A percentile compares a stretch with the other conserved stretches of the same genome.
Evolutionary conservation across 2,888 invertebrate genomes (phyloP).

Genomic region (Buathra laborator): DNA sequence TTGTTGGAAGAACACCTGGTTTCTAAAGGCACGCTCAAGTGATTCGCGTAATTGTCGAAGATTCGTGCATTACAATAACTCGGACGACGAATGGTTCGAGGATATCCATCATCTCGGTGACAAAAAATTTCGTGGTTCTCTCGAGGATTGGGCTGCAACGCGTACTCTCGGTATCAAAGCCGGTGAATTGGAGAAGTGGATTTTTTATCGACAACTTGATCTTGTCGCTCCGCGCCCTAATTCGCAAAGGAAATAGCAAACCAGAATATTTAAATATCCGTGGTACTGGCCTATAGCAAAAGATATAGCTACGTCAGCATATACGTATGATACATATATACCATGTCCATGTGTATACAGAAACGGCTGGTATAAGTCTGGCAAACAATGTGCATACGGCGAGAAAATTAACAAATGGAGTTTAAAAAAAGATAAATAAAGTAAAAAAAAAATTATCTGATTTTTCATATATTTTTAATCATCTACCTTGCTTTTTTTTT

Average conservation of each 20-base stretch:
- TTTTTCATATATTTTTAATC: too few species aligned
- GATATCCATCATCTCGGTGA: neutral
- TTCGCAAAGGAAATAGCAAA: neutral
- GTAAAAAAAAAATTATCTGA: too few species aligned
- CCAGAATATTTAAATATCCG: neutral
- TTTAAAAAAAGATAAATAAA: too few species aligned
- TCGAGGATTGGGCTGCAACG: neutral
- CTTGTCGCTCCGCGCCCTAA: neutral
- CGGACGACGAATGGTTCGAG: neutral
- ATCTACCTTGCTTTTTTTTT: too few species aligned
- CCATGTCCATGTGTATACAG: neutral
- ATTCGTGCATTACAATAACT: neutral
- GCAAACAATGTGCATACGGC: too few species aligned
- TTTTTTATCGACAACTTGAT: neutral
- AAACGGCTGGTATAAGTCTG: too few species aligned
- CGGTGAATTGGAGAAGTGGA: slow-evolving; percentile 7
- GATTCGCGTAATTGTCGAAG: neutral
- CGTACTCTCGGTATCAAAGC: slow-evolving; percentile 4
- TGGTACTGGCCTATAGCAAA: neutral
- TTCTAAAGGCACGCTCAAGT: neutral
- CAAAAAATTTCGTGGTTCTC: neutral
- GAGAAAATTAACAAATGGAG: too few species aligned
- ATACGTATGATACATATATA: neutral
- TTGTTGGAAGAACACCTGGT: neutral
- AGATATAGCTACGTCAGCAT: neutral